phyloP scores from a whole-genome alignment of 92 coral and sea anemone species.

The Epizoanthus stellaris region DNA sequence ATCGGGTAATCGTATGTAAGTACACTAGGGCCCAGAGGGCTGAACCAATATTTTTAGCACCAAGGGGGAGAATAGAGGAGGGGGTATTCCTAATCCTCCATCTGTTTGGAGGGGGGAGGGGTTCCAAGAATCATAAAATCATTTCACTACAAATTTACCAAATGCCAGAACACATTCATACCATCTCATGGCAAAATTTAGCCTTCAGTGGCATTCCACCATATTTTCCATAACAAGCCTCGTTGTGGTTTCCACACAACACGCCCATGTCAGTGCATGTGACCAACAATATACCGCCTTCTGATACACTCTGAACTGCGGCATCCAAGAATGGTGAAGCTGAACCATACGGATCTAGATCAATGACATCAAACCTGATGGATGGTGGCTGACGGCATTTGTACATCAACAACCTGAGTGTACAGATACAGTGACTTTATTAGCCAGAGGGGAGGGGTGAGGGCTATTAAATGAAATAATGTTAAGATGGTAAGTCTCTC shows the following conservation, averaged over 20 bases:
- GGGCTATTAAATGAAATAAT: too few species aligned
- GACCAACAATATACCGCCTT: conserved; percentile 92
- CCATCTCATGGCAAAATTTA: conserved; percentile 99
- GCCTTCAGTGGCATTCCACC: conserved; percentile 96
- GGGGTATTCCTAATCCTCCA: too few species aligned
- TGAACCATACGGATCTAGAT: conserved; percentile 97
- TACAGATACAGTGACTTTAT: too few species aligned
- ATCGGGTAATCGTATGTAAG: too few species aligned
- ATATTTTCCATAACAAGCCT: conserved; percentile 99
- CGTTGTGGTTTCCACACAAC: conserved; percentile 97
- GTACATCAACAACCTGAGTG: conserved; percentile 82
- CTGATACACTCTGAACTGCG: conserved; percentile 93
- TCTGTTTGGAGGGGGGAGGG: too few species aligned
- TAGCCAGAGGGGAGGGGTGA: too few species aligned
- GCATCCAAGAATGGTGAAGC: conserved; percentile 93
- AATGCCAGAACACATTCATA: conserved; percentile 11
- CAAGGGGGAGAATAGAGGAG: too few species aligned
- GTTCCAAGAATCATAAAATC: too few species aligned
- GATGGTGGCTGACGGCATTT: conserved; percentile 80
- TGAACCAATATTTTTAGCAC: too few species aligned
- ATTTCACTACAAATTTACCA: not conserved
- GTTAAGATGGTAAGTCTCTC: too few species aligned
- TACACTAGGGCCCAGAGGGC: too few species aligned
- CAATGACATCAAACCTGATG: conserved; percentile 86
- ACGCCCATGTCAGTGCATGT: conserved; percentile 99